Evolutionary conservation across 2,797 vertebrate species (phyloP).

Genomic region (Margarornis squamiger): DNA sequence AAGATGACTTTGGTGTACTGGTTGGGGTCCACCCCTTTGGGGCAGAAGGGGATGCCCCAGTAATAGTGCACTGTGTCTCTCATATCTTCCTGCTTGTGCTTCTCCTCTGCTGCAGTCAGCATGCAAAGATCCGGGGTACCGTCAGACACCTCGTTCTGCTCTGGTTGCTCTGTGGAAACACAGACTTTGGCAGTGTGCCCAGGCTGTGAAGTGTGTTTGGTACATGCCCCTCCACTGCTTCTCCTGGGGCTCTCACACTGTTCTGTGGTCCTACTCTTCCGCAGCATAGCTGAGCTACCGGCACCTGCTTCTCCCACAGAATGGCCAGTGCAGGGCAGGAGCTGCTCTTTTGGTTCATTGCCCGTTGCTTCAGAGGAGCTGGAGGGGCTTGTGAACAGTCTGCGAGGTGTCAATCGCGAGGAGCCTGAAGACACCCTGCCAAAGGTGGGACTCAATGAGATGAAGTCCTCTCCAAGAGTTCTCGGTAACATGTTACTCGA

Average conservation of each 20-base stretch:
- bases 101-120: slow-evolving; percentile 3
- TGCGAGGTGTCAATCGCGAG: slow-evolving; percentile 69
- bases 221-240: slow-evolving; percentile 44
- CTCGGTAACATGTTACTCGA: slow-evolving; percentile 36
- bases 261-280: background rate
- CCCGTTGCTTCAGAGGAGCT: slow-evolving; percentile 44
- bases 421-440: slow-evolving; percentile 62
- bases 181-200: background rate
- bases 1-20: slow-evolving; percentile 92
- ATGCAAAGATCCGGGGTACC: background rate
- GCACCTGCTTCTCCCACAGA: slow-evolving; percentile 42
- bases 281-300: slow-evolving; percentile 45
- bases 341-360: slow-evolving; percentile 63
- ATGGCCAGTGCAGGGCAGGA: slow-evolving; percentile 58
- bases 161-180: slow-evolving; percentile 37
- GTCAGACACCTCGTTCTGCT: slow-evolving; percentile 19
- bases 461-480: slow-evolving; percentile 20
- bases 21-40: slow-evolving; percentile 88
- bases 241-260: background rate
- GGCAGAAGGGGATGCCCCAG: slow-evolving; percentile 97
- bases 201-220: slow-evolving; percentile 29
- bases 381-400: slow-evolving; percentile 66
- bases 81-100: slow-evolving; percentile 53
- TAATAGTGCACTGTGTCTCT: slow-evolving; percentile 86
- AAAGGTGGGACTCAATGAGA: slow-evolving; percentile 76